These are phyloP conservation scores for Morone chrysops DNA, from an alignment of 2,113 vertebrate species.

Conservation along the genomic window DNA sequence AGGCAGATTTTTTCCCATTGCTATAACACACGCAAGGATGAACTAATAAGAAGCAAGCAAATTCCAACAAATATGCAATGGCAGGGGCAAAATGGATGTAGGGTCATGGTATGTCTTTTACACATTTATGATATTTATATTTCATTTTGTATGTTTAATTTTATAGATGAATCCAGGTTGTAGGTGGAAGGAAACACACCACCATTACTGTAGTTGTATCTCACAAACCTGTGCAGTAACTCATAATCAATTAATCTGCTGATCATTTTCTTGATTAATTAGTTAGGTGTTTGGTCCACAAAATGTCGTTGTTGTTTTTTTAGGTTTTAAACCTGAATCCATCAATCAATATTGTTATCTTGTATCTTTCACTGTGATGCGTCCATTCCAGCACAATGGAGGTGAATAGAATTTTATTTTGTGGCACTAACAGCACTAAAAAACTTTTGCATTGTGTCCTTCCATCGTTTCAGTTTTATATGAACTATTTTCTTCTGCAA, in stretches of 20 bases:
- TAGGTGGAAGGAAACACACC: neutral
- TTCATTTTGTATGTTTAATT: neutral
- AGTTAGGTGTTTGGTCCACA: too few species aligned
- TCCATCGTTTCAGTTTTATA: neutral
- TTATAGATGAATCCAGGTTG: neutral
- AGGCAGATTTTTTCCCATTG: slow-evolving; percentile 43
- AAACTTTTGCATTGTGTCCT: neutral
- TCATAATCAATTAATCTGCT: too few species aligned
- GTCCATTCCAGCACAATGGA: too few species aligned
- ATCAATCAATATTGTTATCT: too few species aligned
- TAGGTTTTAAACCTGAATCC: too few species aligned
- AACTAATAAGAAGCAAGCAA: slow-evolving; percentile 13
- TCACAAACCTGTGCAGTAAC: neutral
- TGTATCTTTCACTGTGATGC: too few species aligned
- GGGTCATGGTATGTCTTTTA: neutral
- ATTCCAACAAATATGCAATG: neutral
- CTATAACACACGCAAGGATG: slow-evolving; percentile 24
- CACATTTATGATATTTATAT: neutral
- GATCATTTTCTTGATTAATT: too few species aligned
- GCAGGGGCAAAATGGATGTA: neutral
- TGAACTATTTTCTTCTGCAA: neutral
- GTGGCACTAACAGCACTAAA: neutral
- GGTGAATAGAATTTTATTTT: neutral
- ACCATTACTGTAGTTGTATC: neutral
- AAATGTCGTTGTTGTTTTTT: too few species aligned